Base-by-base conservation (phyloP, 2,113 vertebrate species). In the Channa argus region DNA sequence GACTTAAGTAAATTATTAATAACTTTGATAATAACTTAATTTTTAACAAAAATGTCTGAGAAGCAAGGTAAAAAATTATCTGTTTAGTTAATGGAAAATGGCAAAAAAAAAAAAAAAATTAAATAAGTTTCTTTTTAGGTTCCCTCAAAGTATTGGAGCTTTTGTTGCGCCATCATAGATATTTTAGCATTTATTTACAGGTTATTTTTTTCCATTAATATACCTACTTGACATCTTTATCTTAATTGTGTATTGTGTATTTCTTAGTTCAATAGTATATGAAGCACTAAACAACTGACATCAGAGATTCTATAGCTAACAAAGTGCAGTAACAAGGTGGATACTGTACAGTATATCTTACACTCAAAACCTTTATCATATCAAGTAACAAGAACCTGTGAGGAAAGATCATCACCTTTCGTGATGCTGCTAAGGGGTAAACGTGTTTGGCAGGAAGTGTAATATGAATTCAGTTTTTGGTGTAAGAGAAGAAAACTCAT, bases 391-490 rank as follows among this genome's bases (percentile, higher is more conserved):
- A 47, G 55, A 74, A 81, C 77, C 63, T 75, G 66, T 51, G 63
- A 55, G 73, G 58, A 70, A 68, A 54, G 38, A 55, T 55, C 15
- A 72, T 71, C 58, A 44, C 11, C 45, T 68, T 15, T 49, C 47
- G 33, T 74, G 66, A 77, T 10, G 0, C 61, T 61, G 58, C 56
- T 56, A 69, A 84, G 13, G 41, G 53, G 51, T 68, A 49, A 86
- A 80, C 63, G 37, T 64, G 85, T 87, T 84, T 65, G 49, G 67
- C 79, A 87, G 90, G 74, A 80, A 74, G 72, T 79, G 74, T 71
- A 89, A 72, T 63, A 10, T 34, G 62, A 83, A 74, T 74, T 62
- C 45, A 49, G 51, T 78, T 82, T 75, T 76, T 47, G 14, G 50
- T 46, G 36, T 1, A 67, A 43, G 34, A 58, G 38, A 71, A 43